Percentiles rank a stretch among this genome's conserved stretches.
phyloP scores from a whole-genome alignment of 2,888 invertebrate species.

The Aspidiotus rigidus region DNA sequence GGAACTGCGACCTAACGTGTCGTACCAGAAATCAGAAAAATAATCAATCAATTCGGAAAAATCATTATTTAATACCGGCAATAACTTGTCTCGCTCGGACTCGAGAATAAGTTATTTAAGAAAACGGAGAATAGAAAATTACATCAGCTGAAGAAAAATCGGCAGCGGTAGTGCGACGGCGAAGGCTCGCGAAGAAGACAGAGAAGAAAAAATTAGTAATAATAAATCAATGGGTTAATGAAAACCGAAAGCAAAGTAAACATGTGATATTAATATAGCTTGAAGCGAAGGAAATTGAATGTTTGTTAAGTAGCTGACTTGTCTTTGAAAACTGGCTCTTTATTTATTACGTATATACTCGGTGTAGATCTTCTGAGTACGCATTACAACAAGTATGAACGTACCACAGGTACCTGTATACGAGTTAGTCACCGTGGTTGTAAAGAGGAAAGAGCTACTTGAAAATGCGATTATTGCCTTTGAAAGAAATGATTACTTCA shows the following conservation, averaged over 20 bases:
- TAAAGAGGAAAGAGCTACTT: constrained; percentile 22
- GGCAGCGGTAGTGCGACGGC: background rate
- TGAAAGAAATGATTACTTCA: constrained; percentile 31
- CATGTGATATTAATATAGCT: constrained; percentile 33
- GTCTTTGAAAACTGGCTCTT: constrained; percentile 30
- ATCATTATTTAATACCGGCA: background rate
- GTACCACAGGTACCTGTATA: background rate
- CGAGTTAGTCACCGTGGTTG: constrained; percentile 2
- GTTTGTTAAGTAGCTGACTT: constrained; percentile 32
- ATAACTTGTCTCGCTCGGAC: background rate
- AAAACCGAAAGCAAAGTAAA: constrained; percentile 33
- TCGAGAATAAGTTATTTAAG: background rate
- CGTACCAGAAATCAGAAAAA: no score
- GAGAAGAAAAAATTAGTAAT: constrained; percentile 24
- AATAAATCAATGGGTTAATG: constrained; percentile 31
- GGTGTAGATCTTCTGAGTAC: background rate
- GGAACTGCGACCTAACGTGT: no score
- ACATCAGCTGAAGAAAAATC: background rate
- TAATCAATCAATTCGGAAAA: no score
- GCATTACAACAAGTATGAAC: constrained; percentile 9
- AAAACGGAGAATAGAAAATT: background rate
- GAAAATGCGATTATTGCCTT: constrained; percentile 32
- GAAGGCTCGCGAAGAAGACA: background rate
- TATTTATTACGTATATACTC: constrained; percentile 29
- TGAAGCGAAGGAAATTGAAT: constrained; percentile 28